These are phyloP conservation scores for Drosophila ezoana DNA, from an alignment of 2,888 invertebrate species.

Conservation along the genomic window DNA sequence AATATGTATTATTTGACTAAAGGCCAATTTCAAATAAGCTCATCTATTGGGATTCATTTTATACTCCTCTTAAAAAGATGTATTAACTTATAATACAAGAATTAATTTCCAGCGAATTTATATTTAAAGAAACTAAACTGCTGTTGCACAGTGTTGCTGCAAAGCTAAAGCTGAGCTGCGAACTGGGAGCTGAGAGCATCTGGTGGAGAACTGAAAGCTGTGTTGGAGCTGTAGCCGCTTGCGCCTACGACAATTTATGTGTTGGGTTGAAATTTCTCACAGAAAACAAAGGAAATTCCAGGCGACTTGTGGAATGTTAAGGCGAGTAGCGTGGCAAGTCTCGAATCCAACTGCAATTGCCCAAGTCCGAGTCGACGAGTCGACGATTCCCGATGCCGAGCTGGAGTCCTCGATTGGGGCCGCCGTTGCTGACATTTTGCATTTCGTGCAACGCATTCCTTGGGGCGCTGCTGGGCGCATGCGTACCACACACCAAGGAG, in stretches of 20 bases:
- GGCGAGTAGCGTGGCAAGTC: conserved; percentile 57
- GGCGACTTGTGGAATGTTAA: conserved; percentile 71
- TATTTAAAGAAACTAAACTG: neutral
- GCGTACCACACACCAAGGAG: conserved; percentile 78
- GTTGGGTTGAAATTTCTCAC: conserved; percentile 78
- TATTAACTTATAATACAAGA: too few species aligned
- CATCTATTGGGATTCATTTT: too few species aligned
- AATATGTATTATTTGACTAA: too few species aligned
- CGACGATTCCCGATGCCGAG: neutral
- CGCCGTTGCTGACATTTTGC: conserved; percentile 82
- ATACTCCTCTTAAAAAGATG: too few species aligned
- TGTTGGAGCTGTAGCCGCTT: conserved; percentile 42
- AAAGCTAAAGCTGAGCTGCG: conserved; percentile 17
- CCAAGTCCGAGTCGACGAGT: too few species aligned
- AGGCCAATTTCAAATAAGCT: too few species aligned
- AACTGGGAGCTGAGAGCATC: conserved; percentile 23
- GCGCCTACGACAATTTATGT: conserved; percentile 81
- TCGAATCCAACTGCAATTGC: too few species aligned
- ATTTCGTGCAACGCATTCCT: conserved; percentile 83
- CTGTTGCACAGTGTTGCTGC: conserved; percentile 43
- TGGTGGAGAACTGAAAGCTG: conserved; percentile 48
- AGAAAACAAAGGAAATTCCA: conserved; percentile 84
- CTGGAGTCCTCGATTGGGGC: conserved; percentile 47
- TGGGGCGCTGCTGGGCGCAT: conserved; percentile 81
- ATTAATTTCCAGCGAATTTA: too few species aligned